Evolutionary conservation across 2,113 vertebrate genomes (phyloP).

Genomic region (Nannospalax galili): DNA sequence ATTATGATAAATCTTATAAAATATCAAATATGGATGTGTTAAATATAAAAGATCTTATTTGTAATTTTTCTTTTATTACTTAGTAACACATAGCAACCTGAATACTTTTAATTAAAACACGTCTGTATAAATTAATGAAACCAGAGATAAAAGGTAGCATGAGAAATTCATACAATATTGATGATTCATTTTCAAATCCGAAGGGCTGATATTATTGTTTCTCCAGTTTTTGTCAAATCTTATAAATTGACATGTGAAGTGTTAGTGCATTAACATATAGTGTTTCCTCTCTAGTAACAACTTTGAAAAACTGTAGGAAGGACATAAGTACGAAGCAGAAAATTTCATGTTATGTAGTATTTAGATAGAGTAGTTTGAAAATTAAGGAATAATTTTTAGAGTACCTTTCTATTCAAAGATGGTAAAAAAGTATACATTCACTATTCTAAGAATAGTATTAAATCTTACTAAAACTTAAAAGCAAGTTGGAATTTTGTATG

Average conservation of each 20-base stretch:
- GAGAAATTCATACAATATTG: background rate
- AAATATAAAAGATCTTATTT: background rate
- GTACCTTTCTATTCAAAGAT: background rate
- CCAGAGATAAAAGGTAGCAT: background rate
- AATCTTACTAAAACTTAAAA: background rate
- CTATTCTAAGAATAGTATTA: background rate
- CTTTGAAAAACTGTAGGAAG: slow-evolving; percentile 10
- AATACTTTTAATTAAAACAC: background rate
- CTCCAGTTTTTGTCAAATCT: background rate
- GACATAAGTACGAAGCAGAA: background rate
- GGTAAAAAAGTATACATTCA: background rate
- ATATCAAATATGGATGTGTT: background rate
- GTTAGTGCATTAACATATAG: background rate
- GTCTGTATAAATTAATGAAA: background rate
- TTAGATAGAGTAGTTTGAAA: background rate
- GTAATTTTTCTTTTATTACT: background rate
- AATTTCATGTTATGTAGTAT: background rate
- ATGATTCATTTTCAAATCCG: background rate
- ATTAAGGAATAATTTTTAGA: background rate
- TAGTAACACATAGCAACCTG: background rate
- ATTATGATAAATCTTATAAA: too few relatives aligned
- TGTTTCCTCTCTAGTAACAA: background rate
- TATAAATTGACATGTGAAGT: background rate
- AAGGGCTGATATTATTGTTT: background rate
- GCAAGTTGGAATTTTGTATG: background rate